A percentile compares a stretch with the other conserved stretches of the same genome.
These are phyloP conservation scores for Microctonus hyperodae DNA, from an alignment of 2,888 invertebrate genomes.

Conservation along the genomic window DNA sequence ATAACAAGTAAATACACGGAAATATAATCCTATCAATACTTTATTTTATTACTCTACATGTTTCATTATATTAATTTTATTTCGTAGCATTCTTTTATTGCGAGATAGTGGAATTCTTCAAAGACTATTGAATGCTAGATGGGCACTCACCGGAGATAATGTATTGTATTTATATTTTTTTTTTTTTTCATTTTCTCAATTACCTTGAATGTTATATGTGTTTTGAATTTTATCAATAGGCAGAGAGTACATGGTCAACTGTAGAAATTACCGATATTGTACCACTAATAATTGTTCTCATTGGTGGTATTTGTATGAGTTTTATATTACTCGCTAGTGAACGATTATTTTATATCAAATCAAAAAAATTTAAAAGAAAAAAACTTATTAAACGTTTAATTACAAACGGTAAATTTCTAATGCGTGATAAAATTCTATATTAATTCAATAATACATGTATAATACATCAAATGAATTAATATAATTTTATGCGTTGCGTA, in stretches of 20 bases:
- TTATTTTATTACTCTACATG: background rate
- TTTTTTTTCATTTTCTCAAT: background rate
- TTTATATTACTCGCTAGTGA: conserved; percentile 42
- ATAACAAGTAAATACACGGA: conserved; percentile 50
- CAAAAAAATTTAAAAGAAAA: background rate
- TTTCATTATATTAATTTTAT: background rate
- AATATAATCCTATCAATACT: background rate
- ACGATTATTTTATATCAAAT: conserved; percentile 25
- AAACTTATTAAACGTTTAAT: conserved; percentile 8
- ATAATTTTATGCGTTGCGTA: background rate
- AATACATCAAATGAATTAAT: background rate
- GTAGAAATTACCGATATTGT: conserved; percentile 54
- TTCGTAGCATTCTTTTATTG: conserved; percentile 52
- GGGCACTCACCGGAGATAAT: conserved; percentile 38
- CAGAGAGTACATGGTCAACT: conserved; percentile 42
- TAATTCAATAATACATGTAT: background rate
- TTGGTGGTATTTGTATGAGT: conserved; percentile 43
- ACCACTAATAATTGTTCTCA: conserved; percentile 49
- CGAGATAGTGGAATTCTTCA: conserved; percentile 58
- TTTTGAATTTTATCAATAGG: conserved; percentile 34
- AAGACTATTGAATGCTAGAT: conserved; percentile 50
- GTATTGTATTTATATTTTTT: conserved; percentile 20
- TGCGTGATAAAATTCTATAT: background rate
- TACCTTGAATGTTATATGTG: background rate
- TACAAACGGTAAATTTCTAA: conserved; percentile 15